A percentile compares a stretch with the other conserved stretches of the same genome.
Conservation (phyloP, 1,140 invertebrate genomes). For the Drosophila subpulchrella region DNA sequence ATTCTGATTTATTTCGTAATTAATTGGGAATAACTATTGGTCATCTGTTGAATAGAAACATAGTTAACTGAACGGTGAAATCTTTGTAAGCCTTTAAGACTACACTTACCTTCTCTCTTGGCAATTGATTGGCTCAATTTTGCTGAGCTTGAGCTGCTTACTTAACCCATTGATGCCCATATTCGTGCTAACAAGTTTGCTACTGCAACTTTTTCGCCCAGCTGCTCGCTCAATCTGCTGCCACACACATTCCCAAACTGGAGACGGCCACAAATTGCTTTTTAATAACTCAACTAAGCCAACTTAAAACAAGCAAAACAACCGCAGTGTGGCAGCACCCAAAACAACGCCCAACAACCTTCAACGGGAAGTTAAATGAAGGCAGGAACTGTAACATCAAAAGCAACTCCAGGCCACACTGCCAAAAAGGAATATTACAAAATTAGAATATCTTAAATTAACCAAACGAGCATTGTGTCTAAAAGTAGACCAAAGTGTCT, state of each 20-base stretch:
- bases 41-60: neutral
- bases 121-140: constrained; percentile 36
- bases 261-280: constrained; percentile 76
- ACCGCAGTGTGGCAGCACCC: constrained; percentile 48
- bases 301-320: constrained; percentile 53
- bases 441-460: too few relatives aligned
- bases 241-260: constrained; percentile 54
- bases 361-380: constrained; percentile 75
- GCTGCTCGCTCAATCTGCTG: constrained; percentile 73
- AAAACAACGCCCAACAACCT: constrained; percentile 49
- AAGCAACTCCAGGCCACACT: constrained; percentile 33
- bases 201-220: constrained; percentile 58
- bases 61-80: neutral
- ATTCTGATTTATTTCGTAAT: neutral
- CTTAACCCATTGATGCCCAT: constrained; percentile 46
- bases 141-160: constrained; percentile 34
- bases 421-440: too few relatives aligned
- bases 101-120: neutral
- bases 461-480: too few relatives aligned
- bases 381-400: constrained; percentile 52
- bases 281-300: constrained; percentile 82
- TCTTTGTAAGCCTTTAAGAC: constrained; percentile 4
- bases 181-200: constrained; percentile 37
- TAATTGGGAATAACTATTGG: too few relatives aligned
- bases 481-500: too few relatives aligned